Evolutionary conservation across 2,888 invertebrate genomes (phyloP).

Genomic region (Galerucella pusilla): DNA sequence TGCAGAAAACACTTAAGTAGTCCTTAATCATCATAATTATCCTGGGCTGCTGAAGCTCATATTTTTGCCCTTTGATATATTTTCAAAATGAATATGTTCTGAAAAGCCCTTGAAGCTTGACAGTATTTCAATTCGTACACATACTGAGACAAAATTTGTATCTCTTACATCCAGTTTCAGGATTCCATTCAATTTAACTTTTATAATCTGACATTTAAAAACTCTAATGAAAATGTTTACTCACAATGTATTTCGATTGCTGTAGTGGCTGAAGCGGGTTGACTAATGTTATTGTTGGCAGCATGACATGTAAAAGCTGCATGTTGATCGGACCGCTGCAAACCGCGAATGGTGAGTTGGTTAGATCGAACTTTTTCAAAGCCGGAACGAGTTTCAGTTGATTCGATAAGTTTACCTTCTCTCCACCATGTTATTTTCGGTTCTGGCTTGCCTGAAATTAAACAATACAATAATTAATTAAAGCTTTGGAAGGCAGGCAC

Average conservation of each 20-base stretch:
- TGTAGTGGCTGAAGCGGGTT: conserved; percentile 75
- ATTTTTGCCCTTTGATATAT: too few species aligned
- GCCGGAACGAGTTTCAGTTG: conserved; percentile 67
- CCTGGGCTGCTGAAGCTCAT: too few species aligned
- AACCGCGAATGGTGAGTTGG: conserved; percentile 70
- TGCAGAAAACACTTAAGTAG: too few species aligned
- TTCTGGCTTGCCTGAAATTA: conserved; percentile 74
- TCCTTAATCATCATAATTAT: too few species aligned
- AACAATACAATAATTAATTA: background rate
- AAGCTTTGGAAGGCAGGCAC: background rate
- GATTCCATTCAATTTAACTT: too few species aligned
- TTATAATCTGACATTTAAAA: too few species aligned
- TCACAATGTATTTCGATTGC: conserved; percentile 82
- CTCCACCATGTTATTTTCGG: conserved; percentile 83
- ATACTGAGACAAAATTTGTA: too few species aligned
- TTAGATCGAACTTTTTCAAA: conserved; percentile 69
- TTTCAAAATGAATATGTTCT: too few species aligned
- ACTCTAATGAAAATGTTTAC: conserved; percentile 57
- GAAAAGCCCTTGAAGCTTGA: too few species aligned
- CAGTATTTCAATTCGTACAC: too few species aligned
- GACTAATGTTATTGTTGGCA: conserved; percentile 78
- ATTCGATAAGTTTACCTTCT: conserved; percentile 73
- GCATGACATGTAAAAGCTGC: conserved; percentile 83
- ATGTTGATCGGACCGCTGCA: conserved; percentile 78
- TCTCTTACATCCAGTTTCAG: too few species aligned